phyloP scores from a whole-genome alignment of 2,888 invertebrate species.

The Tethea ocularis region DNA sequence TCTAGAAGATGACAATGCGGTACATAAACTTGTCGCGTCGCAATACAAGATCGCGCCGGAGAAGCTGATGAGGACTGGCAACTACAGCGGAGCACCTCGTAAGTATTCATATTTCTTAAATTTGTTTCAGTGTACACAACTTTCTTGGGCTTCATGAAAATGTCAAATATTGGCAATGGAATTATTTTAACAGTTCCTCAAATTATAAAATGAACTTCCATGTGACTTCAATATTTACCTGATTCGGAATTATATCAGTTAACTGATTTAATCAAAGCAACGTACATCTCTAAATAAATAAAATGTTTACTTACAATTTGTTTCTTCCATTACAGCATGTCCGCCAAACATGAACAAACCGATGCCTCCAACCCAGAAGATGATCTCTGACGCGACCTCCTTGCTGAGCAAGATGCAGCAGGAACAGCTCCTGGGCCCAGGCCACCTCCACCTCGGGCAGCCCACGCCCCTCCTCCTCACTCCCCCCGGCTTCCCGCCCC shows the following conservation, averaged over 20 bases:
- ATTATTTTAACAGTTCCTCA: too few relatives aligned
- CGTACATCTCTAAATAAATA: too few relatives aligned
- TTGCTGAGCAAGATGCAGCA: conserved; percentile 88
- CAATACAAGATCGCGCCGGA: conserved; percentile 99
- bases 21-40: conserved; percentile 97
- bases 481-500: conserved; percentile 90
- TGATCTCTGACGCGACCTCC: conserved; percentile 88
- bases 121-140: conserved; percentile 1
- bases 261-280: too few relatives aligned
- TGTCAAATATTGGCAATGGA: too few relatives aligned
- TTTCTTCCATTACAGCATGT: conserved; percentile 79
- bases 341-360: conserved; percentile 88
- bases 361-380: conserved; percentile 90
- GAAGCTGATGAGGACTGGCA: conserved; percentile 97
- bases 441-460: conserved; percentile 80
- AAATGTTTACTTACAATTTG: neutral
- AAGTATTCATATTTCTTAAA: conserved; percentile 75
- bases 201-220: too few relatives aligned
- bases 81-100: conserved; percentile 93
- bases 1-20: conserved; percentile 97
- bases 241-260: too few relatives aligned
- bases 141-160: conserved; percentile 10
- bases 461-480: conserved; percentile 88
- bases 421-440: conserved; percentile 84
- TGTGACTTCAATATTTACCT: too few relatives aligned